These are phyloP conservation scores for Neofelis nebulosa DNA, from an alignment of 2,113 vertebrate genomes.

Conservation along the genomic window DNA sequence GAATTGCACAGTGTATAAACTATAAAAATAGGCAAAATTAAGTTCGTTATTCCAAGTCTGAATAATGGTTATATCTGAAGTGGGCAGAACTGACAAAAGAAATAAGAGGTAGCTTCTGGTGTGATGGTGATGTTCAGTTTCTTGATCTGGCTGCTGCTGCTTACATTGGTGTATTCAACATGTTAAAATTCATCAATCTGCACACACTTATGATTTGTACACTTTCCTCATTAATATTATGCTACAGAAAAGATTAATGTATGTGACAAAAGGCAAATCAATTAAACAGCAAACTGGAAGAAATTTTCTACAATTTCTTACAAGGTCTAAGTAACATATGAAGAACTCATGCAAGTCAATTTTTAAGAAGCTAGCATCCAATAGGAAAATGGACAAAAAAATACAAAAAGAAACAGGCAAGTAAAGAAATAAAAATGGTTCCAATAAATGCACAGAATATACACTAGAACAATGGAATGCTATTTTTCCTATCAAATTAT, in stretches of 20 bases:
- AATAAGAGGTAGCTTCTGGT: neutral
- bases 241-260: neutral
- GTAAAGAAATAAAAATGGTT: constrained; percentile 29
- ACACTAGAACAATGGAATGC: constrained; percentile 24
- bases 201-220: neutral
- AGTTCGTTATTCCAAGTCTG: neutral
- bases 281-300: neutral
- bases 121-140: neutral
- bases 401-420: neutral
- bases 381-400: neutral
- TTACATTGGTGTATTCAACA: neutral
- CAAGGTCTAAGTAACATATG: neutral
- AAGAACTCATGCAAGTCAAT: constrained; percentile 14
- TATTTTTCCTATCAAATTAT: constrained; percentile 32
- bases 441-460: constrained; percentile 16
- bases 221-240: neutral
- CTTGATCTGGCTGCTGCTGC: neutral
- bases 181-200: neutral
- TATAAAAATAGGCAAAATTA: neutral
- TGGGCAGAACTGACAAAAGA: neutral
- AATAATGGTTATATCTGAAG: neutral
- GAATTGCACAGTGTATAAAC: neutral
- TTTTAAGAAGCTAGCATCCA: constrained; percentile 10
- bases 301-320: neutral
- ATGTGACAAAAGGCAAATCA: neutral